Evolutionary conservation across 2,888 invertebrate genomes (phyloP).

Genomic region (Agriopis leucophaearia): DNA sequence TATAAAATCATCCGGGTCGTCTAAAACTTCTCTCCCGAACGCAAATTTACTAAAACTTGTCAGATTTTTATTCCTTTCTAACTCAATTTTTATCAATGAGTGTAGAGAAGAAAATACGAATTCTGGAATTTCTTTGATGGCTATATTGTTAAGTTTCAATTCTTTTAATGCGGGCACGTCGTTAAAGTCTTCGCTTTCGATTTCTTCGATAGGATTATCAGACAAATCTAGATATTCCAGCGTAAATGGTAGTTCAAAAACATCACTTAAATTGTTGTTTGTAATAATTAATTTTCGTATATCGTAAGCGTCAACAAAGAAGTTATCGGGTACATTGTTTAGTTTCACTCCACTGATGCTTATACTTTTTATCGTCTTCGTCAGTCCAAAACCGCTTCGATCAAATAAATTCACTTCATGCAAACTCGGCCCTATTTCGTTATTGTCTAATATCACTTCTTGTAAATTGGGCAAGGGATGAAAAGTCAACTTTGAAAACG

Average conservation of each 20-base stretch:
- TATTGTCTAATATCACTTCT: constrained; percentile 77
- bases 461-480: constrained; percentile 70
- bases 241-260: constrained; percentile 86
- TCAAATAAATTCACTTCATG: constrained; percentile 69
- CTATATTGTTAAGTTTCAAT: constrained; percentile 86
- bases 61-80: constrained; percentile 85
- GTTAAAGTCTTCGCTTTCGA: constrained; percentile 80
- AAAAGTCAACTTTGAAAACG: constrained; percentile 70
- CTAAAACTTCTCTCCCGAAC: constrained; percentile 72
- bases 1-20: constrained; percentile 74
- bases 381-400: constrained; percentile 70
- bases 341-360: constrained; percentile 70
- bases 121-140: constrained; percentile 80
- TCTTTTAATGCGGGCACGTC: constrained; percentile 82
- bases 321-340: constrained; percentile 68
- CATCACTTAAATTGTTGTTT: constrained; percentile 82
- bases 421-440: constrained; percentile 71
- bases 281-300: constrained; percentile 77
- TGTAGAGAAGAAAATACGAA: constrained; percentile 86
- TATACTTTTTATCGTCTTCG: constrained; percentile 65
- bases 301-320: constrained; percentile 77
- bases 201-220: constrained; percentile 82
- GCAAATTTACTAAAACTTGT: constrained; percentile 77
- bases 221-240: constrained; percentile 88
- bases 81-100: constrained; percentile 79